Evolutionary conservation across 2,797 vertebrate species (phyloP).

Genomic region (Megaceryle alcyon): DNA sequence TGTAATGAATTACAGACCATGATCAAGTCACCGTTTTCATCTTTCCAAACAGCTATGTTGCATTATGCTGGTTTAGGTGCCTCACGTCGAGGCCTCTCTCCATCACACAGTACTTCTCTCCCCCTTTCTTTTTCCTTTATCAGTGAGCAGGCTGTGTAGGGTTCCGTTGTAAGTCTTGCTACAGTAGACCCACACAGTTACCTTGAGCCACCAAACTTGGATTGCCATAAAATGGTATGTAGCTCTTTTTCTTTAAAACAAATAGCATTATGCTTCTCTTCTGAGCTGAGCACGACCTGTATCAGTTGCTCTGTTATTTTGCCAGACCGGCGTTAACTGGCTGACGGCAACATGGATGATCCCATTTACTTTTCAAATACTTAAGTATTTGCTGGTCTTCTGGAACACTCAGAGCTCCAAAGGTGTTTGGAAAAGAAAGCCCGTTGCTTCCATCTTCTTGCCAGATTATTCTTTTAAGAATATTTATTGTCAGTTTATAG

Average conservation of each 20-base stretch:
- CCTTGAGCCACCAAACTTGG: background rate
- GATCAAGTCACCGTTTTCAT: background rate
- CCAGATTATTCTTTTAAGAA: conserved; percentile 30
- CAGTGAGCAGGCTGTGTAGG: background rate
- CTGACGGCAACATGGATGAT: background rate
- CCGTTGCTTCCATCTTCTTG: conserved; percentile 35
- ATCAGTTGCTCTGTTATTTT: conserved; percentile 2
- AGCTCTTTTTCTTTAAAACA: background rate
- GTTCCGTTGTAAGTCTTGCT: background rate
- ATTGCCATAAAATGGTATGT: background rate
- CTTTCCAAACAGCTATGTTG: conserved; percentile 2
- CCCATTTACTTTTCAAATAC: conserved; percentile 1
- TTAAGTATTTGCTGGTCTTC: conserved; percentile 19
- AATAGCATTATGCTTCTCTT: background rate
- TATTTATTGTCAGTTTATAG: conserved; percentile 54
- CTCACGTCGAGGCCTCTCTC: background rate
- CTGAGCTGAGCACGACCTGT: background rate
- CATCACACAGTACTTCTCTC: background rate
- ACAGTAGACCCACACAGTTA: background rate
- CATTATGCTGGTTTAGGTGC: background rate
- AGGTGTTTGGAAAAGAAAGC: conserved; percentile 6
- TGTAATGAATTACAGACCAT: background rate
- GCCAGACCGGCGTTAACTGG: conserved; percentile 10
- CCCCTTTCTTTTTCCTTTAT: background rate
- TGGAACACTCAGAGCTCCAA: background rate